Evolutionary conservation across 2,113 vertebrate species (phyloP), one percentile per base, ranked within the genome.

Genomic region (Daphoenositta chrysoptera): DNA sequence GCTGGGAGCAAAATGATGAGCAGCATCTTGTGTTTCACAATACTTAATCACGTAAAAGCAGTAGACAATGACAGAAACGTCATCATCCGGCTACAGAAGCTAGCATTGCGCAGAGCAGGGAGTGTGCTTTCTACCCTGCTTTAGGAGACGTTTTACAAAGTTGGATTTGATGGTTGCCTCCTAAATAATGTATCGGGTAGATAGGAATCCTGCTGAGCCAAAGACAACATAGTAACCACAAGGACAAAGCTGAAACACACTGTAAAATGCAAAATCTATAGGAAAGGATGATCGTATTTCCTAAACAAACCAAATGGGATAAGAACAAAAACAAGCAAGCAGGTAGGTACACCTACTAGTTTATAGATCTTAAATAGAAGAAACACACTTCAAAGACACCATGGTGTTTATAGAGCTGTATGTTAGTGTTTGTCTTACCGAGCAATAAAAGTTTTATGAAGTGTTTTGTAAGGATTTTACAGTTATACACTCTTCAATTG

Each of bases 21-120:
- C 60, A 78, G 68, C 6, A 4, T 35, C 83, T 91, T 40, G 3
- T 15, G 37, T 97, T 97, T 97, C 91, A 91, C 87, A 97, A 94
- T 17, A 77, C 47, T 63, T 88, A 87, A 83, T 91, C 35, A 86
- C 0, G 2, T 78, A 81, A 83, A 79, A 87, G 75, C 37, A 80
- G 53, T 64, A 92, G 90, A 82, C 85, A 78, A 61, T 50, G 71
- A 60, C 79, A 90, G 89, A 88, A 93, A 92, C 19, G 15, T 93
- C 83, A 93, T 77, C 60, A 83, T 54, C 65, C 24, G 58, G 82
- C 78, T 88, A 75, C 75, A 80, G 61, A 47, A 81, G 63, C 51
- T 39, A 53, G 27, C 20, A 80, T 22, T 78, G 84, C 20, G 0
- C 70, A 83, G 71, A 44, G 8, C 3, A 4, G 71, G 72, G 73